Evolutionary conservation across 2,797 vertebrate genomes (phyloP).

Genomic region (Gymnoscopelus braueri): DNA sequence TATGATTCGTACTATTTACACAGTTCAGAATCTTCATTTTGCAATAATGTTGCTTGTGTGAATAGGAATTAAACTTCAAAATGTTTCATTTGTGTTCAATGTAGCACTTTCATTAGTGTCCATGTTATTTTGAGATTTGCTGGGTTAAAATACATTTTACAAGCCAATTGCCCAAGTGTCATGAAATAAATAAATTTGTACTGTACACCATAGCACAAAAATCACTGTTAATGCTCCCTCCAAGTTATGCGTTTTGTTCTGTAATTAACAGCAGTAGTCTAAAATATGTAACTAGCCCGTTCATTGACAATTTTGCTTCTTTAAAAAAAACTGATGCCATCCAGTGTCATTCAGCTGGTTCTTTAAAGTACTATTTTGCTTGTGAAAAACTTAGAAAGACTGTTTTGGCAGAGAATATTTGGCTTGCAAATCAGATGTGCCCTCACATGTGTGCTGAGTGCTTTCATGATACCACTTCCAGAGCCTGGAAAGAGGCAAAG

Average conservation of each 20-base stretch:
- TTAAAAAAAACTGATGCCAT: not conserved
- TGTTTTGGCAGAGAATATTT: constrained; percentile 46
- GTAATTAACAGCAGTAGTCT: not conserved
- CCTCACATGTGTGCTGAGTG: constrained; percentile 50
- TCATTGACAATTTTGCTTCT: no score
- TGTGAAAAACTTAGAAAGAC: constrained; percentile 28
- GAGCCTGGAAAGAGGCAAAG: constrained; percentile 36
- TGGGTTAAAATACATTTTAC: no score
- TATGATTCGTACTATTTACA: constrained; percentile 11
- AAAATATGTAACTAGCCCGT: no score
- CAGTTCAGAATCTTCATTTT: constrained; percentile 9
- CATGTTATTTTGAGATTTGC: constrained; percentile 5
- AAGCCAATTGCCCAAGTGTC: no score
- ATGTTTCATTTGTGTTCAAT: no score
- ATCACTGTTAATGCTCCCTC: no score
- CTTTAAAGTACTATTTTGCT: constrained; percentile 40
- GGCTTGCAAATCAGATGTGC: constrained; percentile 58
- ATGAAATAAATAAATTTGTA: no score
- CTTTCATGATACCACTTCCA: constrained; percentile 51
- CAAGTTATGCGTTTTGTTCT: no score
- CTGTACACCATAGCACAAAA: no score
- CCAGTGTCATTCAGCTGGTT: constrained; percentile 17
- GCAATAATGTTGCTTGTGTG: no score
- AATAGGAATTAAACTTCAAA: no score
- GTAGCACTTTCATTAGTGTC: not conserved